A percentile compares a stretch with the other conserved stretches of the same genome.
phyloP scores from a whole-genome alignment of 2,113 vertebrate species.

The Lophius piscatorius region DNA sequence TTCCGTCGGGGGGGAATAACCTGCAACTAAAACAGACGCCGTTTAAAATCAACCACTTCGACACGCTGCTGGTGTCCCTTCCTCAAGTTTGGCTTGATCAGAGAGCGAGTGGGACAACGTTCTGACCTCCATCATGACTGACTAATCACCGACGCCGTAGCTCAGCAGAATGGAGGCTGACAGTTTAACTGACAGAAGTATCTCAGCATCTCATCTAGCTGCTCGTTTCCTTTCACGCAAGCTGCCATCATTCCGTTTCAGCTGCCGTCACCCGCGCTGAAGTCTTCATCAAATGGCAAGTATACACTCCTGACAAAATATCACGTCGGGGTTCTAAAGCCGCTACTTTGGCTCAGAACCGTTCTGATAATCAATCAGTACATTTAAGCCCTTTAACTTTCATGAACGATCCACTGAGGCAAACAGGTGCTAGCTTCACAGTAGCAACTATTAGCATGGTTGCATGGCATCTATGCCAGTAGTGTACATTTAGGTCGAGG shows the following conservation, averaged over 20 bases:
- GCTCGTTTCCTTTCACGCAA: slow-evolving; percentile 5
- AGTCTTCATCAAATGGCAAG: too few relatives aligned
- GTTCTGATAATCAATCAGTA: too few relatives aligned
- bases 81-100: slow-evolving; percentile 24
- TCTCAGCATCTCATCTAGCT: background rate
- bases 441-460: too few relatives aligned
- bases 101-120: slow-evolving; percentile 4
- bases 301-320: too few relatives aligned
- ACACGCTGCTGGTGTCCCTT: background rate
- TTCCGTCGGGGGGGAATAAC: slow-evolving; percentile 34
- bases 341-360: too few relatives aligned
- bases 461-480: too few relatives aligned
- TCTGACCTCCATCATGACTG: slow-evolving; percentile 34
- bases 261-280: too few relatives aligned
- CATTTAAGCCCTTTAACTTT: too few relatives aligned
- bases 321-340: too few relatives aligned
- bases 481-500: too few relatives aligned
- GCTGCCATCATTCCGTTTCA: slow-evolving; percentile 11
- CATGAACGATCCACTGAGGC: too few relatives aligned
- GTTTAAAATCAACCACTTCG: slow-evolving; percentile 34
- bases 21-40: slow-evolving; percentile 42
- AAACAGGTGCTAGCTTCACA: too few relatives aligned
- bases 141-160: slow-evolving; percentile 29
- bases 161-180: slow-evolving; percentile 29
- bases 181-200: slow-evolving; percentile 28